These are phyloP conservation scores for Synanthedon formicaeformis DNA, from an alignment of 2,888 invertebrate species.

Conservation along the genomic window DNA sequence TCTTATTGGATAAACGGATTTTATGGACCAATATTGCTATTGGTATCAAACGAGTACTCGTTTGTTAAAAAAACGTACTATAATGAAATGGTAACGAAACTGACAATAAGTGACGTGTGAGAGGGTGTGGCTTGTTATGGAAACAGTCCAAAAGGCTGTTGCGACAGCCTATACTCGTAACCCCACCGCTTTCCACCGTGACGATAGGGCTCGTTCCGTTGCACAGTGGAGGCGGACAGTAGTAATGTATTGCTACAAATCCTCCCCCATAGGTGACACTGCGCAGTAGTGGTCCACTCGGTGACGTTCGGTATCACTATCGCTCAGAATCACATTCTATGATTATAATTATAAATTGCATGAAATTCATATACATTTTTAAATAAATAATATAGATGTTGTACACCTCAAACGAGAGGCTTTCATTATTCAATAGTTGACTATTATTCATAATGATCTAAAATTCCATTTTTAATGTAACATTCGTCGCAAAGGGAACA, in stretches of 20 bases:
- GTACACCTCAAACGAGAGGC: conserved; percentile 40
- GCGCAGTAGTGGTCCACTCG: background rate
- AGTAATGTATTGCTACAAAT: background rate
- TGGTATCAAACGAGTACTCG: too few relatives aligned
- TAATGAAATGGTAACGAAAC: too few relatives aligned
- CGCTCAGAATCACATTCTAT: background rate
- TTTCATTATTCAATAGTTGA: conserved; percentile 47
- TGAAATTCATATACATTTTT: background rate
- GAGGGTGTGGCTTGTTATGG: too few relatives aligned
- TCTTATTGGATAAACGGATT: too few relatives aligned
- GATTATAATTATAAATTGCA: background rate
- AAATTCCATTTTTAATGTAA: conserved; percentile 53
- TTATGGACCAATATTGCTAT: too few relatives aligned
- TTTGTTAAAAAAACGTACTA: too few relatives aligned
- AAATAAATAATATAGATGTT: conserved; percentile 10
- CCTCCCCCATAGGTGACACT: background rate
- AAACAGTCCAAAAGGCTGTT: too few relatives aligned
- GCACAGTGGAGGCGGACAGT: background rate
- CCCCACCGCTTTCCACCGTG: background rate
- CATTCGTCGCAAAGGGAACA: conserved; percentile 64
- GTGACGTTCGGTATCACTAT: background rate
- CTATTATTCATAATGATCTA: conserved; percentile 36
- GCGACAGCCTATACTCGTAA: background rate
- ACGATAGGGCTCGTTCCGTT: conserved; percentile 6
- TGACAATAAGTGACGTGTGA: too few relatives aligned